Conservation (phyloP, 2,113 vertebrate species). For the Odontophorus gujanensis region DNA sequence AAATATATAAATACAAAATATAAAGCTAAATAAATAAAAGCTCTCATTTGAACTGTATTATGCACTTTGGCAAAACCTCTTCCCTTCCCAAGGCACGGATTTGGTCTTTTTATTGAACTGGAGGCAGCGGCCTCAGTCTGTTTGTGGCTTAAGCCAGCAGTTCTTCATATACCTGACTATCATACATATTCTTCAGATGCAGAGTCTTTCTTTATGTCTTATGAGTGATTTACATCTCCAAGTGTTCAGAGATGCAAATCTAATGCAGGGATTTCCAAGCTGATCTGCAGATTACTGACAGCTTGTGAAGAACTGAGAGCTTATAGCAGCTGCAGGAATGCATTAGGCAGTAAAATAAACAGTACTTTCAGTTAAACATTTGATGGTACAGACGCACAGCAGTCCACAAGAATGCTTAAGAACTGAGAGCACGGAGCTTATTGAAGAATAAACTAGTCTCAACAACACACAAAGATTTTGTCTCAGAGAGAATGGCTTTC, state of each 20-base stretch:
- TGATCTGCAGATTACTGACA: background rate
- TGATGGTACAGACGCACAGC: background rate
- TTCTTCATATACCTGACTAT: background rate
- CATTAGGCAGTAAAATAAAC: background rate
- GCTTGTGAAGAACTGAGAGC: background rate
- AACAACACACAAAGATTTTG: background rate
- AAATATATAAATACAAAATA: background rate
- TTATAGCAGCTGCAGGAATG: background rate
- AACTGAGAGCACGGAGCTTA: background rate
- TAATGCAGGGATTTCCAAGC: background rate
- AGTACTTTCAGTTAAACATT: background rate
- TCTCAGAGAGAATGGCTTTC: background rate
- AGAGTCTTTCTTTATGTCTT: background rate
- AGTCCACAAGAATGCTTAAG: background rate
- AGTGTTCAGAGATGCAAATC: background rate
- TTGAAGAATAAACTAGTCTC: background rate
- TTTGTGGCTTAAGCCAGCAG: background rate
- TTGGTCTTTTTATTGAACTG: background rate
- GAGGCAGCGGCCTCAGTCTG: background rate
- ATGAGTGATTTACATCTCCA: background rate
- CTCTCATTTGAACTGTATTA: background rate
- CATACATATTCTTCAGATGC: accelerated
- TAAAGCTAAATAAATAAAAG: background rate
- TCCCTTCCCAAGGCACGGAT: background rate
- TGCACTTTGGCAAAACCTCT: background rate